These are phyloP conservation scores for Sylvilagus bachmani DNA, from an alignment of 2,113 vertebrate species.

Conservation along the genomic window DNA sequence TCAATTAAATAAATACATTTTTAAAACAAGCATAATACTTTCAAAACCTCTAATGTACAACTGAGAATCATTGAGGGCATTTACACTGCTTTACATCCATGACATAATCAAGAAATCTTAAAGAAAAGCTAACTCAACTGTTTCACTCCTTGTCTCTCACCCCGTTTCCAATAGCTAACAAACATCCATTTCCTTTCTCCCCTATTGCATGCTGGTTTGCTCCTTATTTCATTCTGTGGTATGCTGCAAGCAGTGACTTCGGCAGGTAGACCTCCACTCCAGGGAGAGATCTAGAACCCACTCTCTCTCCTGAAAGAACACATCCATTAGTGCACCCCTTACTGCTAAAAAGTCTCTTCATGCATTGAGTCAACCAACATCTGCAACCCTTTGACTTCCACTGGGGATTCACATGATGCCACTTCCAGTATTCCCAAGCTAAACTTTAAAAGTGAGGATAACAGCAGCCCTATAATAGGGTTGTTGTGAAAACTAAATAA, in stretches of 20 bases:
- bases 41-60: neutral
- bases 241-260: neutral
- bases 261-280: neutral
- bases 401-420: neutral
- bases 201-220: neutral
- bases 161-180: neutral
- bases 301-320: neutral
- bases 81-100: neutral
- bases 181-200: neutral
- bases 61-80: neutral
- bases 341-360: neutral
- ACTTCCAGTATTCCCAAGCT: constrained; percentile 3
- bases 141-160: neutral
- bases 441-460: neutral
- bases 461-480: neutral
- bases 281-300: neutral
- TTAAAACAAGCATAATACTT: too few relatives aligned
- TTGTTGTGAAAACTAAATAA: constrained; percentile 9
- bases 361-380: neutral
- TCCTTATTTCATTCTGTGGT: neutral
- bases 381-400: neutral
- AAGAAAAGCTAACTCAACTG: neutral
- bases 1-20: too few relatives aligned
- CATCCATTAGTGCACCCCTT: neutral
- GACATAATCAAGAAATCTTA: neutral